Conservation (phyloP, 1,140 invertebrate genomes). For the Micrasema minimum region DNA sequence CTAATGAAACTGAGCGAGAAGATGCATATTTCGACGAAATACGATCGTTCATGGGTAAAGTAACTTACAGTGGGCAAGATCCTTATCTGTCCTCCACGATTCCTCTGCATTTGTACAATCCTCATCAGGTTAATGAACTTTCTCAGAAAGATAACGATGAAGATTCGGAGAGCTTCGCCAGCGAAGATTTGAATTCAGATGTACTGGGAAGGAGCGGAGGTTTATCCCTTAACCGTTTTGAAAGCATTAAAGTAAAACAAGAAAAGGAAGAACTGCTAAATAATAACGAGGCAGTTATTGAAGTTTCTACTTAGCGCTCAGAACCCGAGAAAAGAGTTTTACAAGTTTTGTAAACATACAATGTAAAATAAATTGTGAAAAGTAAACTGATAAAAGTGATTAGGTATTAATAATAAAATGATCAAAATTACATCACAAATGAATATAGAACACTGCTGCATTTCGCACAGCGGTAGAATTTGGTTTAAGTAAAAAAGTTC, state of each 20-base stretch:
- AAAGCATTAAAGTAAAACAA: conserved; percentile 49
- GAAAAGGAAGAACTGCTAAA: conserved; percentile 52
- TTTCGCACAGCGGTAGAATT: conserved; percentile 21
- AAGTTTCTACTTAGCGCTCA: conserved; percentile 50
- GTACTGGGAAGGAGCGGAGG: conserved; percentile 32
- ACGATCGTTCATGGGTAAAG: conserved; percentile 87
- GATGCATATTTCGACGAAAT: conserved; percentile 91
- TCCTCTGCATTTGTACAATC: conserved; percentile 57
- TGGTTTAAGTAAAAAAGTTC: conserved; percentile 52
- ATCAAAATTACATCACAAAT: conserved; percentile 31
- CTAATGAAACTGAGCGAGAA: conserved; percentile 84
- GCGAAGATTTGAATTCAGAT: conserved; percentile 50
- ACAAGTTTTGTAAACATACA: not conserved
- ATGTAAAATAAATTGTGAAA: too few species aligned
- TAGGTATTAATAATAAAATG: conserved; percentile 7
- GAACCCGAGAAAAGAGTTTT: not conserved
- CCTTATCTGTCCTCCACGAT: conserved; percentile 59
- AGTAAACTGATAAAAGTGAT: too few species aligned
- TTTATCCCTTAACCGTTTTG: conserved; percentile 43
- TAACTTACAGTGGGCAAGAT: conserved; percentile 69
- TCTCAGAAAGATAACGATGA: conserved; percentile 51
- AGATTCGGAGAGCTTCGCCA: conserved; percentile 51
- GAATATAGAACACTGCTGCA: conserved; percentile 13
- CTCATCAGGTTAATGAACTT: conserved; percentile 54
- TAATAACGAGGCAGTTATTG: conserved; percentile 52